Conservation (phyloP, 2,113 vertebrate genomes). For the Limanda limanda region DNA sequence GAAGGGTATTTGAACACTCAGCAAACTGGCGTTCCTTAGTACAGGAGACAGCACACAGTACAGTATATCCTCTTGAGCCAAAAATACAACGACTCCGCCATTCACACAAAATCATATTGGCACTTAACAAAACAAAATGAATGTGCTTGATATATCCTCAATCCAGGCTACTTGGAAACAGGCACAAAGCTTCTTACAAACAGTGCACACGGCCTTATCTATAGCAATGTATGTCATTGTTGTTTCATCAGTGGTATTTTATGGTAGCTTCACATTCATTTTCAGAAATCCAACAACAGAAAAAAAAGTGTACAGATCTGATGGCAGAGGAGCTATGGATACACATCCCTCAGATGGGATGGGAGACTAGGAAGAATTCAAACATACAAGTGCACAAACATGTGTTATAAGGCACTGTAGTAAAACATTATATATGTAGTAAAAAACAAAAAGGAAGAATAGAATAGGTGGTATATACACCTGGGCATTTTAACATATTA, state of each 20-base stretch:
- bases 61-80: slow-evolving; percentile 67
- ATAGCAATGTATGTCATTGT: slow-evolving; percentile 36
- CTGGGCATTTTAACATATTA: slow-evolving; percentile 73
- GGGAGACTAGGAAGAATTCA: slow-evolving; percentile 33
- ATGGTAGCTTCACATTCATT: slow-evolving; percentile 65
- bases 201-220: slow-evolving; percentile 51
- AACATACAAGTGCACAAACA: slow-evolving; percentile 64
- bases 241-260: slow-evolving; percentile 52
- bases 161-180: slow-evolving; percentile 52
- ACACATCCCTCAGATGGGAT: slow-evolving; percentile 34
- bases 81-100: slow-evolving; percentile 50
- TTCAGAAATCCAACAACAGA: slow-evolving; percentile 57
- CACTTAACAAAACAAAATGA: slow-evolving; percentile 51
- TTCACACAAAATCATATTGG: slow-evolving; percentile 69
- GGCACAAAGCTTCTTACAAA: slow-evolving; percentile 36
- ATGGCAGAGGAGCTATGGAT: slow-evolving; percentile 46
- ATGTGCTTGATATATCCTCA: slow-evolving; percentile 60
- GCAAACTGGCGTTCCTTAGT: slow-evolving; percentile 65
- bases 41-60: slow-evolving; percentile 72
- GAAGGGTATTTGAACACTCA: slow-evolving; percentile 61
- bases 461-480: slow-evolving; percentile 68
- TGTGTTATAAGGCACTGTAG: slow-evolving; percentile 75
- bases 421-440: slow-evolving; percentile 75
- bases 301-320: slow-evolving; percentile 42
- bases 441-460: slow-evolving; percentile 42